Evolutionary conservation across 2,113 vertebrate species (phyloP), one percentile per base, ranked within the genome.

Genomic region (Podilymbus podiceps): DNA sequence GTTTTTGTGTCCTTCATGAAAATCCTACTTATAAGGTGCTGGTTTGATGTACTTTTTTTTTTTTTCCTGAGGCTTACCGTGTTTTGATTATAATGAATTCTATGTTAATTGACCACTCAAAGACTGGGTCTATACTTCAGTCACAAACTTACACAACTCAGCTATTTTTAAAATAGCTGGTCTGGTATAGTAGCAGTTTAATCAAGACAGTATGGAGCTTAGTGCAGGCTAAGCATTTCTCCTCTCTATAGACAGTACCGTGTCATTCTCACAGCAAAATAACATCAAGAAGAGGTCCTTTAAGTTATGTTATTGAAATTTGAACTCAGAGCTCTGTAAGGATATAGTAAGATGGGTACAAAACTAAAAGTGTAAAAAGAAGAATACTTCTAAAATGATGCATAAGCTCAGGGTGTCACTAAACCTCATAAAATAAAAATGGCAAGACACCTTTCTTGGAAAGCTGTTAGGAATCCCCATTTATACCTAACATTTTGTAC

Each of bases 151-250:
- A 92, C 62, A 93, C 21, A 49, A 88, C 88, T 95, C 94, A 95
- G 82, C 85, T 95, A 56, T 90, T 97, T 93, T 95, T 83, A 83
- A 94, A 96, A 88, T 76, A 89, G 50, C 69, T 85, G 15, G 7
- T 79, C 49, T 91, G 7, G 25, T 76, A 64, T 38, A 47, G 53
- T 20, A 88, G 67, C 66, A 92, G 82, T 90, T 91, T 94, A 96
- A 93, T 94, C 85, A 80, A 79, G 88, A 85, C 18, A 73, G 62
- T 64, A 49, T 49, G 46, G 40, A 82, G 23, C 53, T 79, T 95
- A 72, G 50, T 95, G 90, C 95, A 85, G 50, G 19, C 35, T 95
- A 97, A 95, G 95, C 88, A 85, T 83, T 96, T 94, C 71, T 91
- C 2, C 33, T 63, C 62, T 60, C 12, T 33, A 47, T 47, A 81